These are phyloP conservation scores for Stegastes partitus DNA, from an alignment of 2,113 vertebrate species.

Conservation along the genomic window DNA sequence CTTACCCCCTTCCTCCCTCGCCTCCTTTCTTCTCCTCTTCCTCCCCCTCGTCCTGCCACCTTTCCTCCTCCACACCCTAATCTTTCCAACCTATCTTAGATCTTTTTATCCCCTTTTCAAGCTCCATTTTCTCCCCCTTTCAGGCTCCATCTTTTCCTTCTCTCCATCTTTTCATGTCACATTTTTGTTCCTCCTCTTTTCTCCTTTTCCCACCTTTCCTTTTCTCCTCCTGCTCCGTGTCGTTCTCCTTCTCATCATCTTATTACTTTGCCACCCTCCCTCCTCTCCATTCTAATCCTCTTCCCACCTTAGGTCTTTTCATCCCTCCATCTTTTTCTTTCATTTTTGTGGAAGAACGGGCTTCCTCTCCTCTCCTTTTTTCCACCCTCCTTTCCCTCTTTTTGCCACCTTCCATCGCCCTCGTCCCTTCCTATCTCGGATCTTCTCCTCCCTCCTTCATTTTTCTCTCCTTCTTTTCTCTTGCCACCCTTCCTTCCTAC, in stretches of 20 bases:
- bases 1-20: neutral
- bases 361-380: neutral
- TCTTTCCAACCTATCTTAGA: neutral
- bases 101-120: neutral
- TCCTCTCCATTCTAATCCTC: conserved; percentile 29
- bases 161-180: neutral
- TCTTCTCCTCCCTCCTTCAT: conserved; percentile 11
- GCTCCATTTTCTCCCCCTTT: neutral
- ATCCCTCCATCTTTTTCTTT: conserved; percentile 1
- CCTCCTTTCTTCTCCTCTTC: conserved; percentile 11
- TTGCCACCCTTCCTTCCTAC: neutral
- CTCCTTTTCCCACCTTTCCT: neutral
- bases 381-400: conserved; percentile 2
- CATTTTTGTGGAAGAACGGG: neutral
- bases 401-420: too few species aligned
- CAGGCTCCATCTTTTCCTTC: neutral
- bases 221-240: conserved; percentile 7
- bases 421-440: too few species aligned
- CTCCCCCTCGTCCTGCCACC: conserved; percentile 1
- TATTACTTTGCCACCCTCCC: neutral
- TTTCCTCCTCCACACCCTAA: conserved; percentile 1
- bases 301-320: conserved; percentile 11
- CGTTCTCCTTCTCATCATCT: neutral
- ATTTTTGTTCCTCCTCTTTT: neutral
- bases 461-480: neutral